These are phyloP conservation scores for Pseudolaguvia tuberculata DNA, from an alignment of 2,113 vertebrate species.

Conservation along the genomic window DNA sequence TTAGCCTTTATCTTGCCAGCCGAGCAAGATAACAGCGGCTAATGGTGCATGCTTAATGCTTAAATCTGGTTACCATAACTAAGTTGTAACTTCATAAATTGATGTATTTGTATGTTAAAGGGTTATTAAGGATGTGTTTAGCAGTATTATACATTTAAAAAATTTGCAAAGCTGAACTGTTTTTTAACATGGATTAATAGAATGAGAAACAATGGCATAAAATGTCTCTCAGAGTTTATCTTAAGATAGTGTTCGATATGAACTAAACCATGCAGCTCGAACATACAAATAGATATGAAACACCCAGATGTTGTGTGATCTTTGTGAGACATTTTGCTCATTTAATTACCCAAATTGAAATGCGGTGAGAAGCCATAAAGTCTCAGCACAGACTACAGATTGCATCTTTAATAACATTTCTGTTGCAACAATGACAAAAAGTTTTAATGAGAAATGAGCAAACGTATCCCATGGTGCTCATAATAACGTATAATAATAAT, in stretches of 20 bases:
- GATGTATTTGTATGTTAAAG: not conserved
- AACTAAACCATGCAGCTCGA: not conserved
- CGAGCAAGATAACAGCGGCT: not conserved
- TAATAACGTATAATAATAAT: not conserved
- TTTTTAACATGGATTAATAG: not conserved
- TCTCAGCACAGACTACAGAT: not conserved
- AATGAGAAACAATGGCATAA: not conserved
- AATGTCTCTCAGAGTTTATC: not conserved
- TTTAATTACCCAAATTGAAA: not conserved
- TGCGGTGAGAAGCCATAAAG: not conserved
- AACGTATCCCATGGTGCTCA: not conserved
- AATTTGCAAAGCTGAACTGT: not conserved
- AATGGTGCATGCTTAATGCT: not conserved
- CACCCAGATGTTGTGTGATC: not conserved
- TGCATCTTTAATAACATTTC: not conserved
- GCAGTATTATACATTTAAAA: not conserved
- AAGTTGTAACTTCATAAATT: not conserved
- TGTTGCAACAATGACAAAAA: too few species aligned
- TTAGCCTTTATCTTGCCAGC: conserved; percentile 5
- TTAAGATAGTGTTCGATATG: not conserved
- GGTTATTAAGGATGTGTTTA: not conserved
- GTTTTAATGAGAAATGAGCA: not conserved
- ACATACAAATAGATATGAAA: not conserved
- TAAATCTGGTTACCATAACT: not conserved
- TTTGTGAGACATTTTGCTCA: conserved; percentile 7